Evolutionary conservation across 2,888 invertebrate genomes (phyloP), one percentile per base, ranked within the genome.

Genomic region (Polietes domitor): DNA sequence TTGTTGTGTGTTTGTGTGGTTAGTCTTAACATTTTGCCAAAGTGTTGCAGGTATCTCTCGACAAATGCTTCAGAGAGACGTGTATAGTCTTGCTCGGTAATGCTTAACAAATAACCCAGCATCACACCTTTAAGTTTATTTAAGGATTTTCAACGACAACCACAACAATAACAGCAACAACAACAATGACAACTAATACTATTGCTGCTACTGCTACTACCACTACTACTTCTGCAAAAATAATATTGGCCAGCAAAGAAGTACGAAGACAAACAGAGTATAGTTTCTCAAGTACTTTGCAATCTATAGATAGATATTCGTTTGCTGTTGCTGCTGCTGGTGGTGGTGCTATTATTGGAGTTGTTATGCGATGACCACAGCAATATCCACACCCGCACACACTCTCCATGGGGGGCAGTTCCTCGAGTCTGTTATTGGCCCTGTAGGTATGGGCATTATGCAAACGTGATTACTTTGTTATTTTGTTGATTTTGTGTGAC

Each of bases 91-190:
- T 77, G 74, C 32, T 28, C 21, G 26, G 37, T 84, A 84, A 84
- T 84, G 41, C 80, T 80, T 72, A 80, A 78, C 83, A 84, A 84
- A 84, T 84, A 80, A 68, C 77, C 83, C 80, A 53, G 65, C 75
- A 80, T 71, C 83, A 84, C 83, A 84, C 83, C 80, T 84, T 75
- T 68, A 78, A 84, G 80, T 80, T 80, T 84, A 80, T 84, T 84
- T 80, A 84, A 78, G 75, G 65, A 78, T 84, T 80, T 78, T 21
- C 75, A 50, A 12, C 50, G 19, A 82, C 61, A 71, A 74, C 37
- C 19, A 37, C 47, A 17, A 53, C 41, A 37, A 72, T 43, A 10
- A 55, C 28, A 0, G 6, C 32, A 63, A 71, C 28, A 32, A 32
- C 9, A 63, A 63, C 41, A 37, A 72, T 43, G 6, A 55, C 28